Percentiles rank a stretch among this genome's conserved stretches.
Evolutionary conservation across 2,797 vertebrate genomes (phyloP).

Genomic region (Eulemur rubriventer): DNA sequence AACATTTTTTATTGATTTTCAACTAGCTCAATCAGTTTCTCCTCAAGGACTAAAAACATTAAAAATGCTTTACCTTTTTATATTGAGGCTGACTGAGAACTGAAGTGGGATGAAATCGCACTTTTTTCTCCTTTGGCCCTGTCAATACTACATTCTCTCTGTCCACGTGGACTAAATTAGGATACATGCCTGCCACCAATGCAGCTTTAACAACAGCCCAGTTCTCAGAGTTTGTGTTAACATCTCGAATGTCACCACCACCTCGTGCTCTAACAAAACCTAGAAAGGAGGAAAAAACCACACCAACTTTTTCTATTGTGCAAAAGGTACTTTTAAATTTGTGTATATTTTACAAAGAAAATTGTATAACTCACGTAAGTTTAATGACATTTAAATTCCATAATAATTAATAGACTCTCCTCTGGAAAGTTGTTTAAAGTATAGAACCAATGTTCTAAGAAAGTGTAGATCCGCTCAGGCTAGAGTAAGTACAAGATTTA

Average conservation of each 20-base stretch:
- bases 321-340: conserved; percentile 24
- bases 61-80: conserved; percentile 89
- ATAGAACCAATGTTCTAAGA: conserved; percentile 2
- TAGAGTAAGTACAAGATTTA: not conserved
- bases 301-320: not conserved
- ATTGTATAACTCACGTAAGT: not conserved
- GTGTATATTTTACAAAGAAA: not conserved
- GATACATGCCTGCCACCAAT: conserved; percentile 95
- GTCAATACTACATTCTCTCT: conserved; percentile 86
- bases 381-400: conserved; percentile 22
- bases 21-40: conserved; percentile 24
- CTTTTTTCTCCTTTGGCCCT: conserved; percentile 91
- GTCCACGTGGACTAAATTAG: conserved; percentile 92
- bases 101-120: conserved; percentile 94
- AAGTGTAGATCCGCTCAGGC: not conserved
- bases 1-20: not conserved
- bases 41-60: not conserved
- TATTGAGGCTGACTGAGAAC: conserved; percentile 91
- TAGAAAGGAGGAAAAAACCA: conserved; percentile 75
- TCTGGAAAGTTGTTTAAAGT: conserved; percentile 17
- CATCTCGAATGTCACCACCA: conserved; percentile 93
- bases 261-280: conserved; percentile 95
- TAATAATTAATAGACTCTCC: conserved; percentile 30
- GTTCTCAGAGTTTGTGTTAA: conserved; percentile 97
- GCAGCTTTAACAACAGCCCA: conserved; percentile 98